Percentiles rank a stretch among this genome's conserved stretches.
Evolutionary conservation across 2,888 invertebrate species (phyloP).

Genomic region (Trachelus iudaicus): DNA sequence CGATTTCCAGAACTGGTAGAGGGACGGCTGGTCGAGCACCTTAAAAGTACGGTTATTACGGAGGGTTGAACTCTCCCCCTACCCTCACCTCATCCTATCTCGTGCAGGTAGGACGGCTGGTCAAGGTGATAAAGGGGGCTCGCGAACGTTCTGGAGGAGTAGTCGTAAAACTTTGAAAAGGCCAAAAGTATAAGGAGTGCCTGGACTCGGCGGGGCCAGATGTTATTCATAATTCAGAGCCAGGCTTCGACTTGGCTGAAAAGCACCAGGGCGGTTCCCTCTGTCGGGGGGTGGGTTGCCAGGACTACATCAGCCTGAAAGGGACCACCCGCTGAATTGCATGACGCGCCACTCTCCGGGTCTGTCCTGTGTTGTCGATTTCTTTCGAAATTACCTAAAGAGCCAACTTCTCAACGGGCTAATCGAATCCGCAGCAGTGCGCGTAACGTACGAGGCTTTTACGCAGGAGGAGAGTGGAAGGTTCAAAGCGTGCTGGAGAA

Average conservation of each 20-base stretch:
- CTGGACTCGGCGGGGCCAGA: neutral
- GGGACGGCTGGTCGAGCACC: neutral
- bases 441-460: neutral
- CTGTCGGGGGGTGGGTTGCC: neutral
- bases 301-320: neutral
- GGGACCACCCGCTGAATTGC: neutral
- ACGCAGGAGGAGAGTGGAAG: neutral
- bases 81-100: too few relatives aligned
- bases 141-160: neutral
- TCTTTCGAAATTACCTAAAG: neutral
- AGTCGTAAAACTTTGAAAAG: neutral
- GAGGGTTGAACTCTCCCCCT: neutral
- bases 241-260: neutral
- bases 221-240: neutral
- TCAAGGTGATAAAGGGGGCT: neutral
- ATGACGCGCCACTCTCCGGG: neutral
- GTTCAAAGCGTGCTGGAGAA: neutral
- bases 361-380: neutral
- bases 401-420: neutral
- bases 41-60: neutral
- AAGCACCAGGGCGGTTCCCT: neutral
- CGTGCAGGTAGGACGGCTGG: too few relatives aligned
- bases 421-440: neutral
- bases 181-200: neutral
- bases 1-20: neutral